These are phyloP conservation scores for Eulithis testata DNA, from an alignment of 2,888 invertebrate species.

Conservation along the genomic window DNA sequence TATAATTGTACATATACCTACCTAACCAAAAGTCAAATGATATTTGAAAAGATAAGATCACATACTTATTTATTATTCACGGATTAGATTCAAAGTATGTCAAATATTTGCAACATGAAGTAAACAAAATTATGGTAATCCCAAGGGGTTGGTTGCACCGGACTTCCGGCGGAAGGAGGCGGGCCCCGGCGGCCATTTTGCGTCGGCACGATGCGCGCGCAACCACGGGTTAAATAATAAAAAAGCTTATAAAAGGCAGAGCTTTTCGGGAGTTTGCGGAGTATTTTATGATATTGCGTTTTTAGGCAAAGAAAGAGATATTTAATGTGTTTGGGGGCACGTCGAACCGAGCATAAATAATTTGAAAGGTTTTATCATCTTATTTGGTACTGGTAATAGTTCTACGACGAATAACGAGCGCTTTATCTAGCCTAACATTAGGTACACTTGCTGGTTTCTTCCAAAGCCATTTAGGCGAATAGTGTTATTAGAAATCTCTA, in stretches of 20 bases:
- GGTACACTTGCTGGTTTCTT: too few species aligned
- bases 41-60: too few species aligned
- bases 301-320: slow-evolving; percentile 19
- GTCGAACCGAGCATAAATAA: slow-evolving; percentile 16
- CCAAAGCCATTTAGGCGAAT: too few species aligned
- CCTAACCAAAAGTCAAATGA: too few species aligned
- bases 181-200: slow-evolving; percentile 73
- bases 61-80: background rate
- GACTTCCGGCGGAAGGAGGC: slow-evolving; percentile 80
- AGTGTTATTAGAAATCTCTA: too few species aligned
- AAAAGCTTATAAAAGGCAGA: slow-evolving; percentile 46
- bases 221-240: slow-evolving; percentile 52
- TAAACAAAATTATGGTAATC: slow-evolving; percentile 43
- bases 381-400: too few species aligned
- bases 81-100: background rate
- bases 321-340: slow-evolving; percentile 11
- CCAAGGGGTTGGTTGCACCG: slow-evolving; percentile 48
- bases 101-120: slow-evolving; percentile 20
- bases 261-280: slow-evolving; percentile 41
- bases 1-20: background rate
- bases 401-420: too few species aligned
- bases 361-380: slow-evolving; percentile 1
- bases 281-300: slow-evolving; percentile 26
- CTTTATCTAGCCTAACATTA: too few species aligned
- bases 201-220: slow-evolving; percentile 59